Conservation (phyloP, 2,113 vertebrate genomes). For the Apodemus sylvaticus region DNA sequence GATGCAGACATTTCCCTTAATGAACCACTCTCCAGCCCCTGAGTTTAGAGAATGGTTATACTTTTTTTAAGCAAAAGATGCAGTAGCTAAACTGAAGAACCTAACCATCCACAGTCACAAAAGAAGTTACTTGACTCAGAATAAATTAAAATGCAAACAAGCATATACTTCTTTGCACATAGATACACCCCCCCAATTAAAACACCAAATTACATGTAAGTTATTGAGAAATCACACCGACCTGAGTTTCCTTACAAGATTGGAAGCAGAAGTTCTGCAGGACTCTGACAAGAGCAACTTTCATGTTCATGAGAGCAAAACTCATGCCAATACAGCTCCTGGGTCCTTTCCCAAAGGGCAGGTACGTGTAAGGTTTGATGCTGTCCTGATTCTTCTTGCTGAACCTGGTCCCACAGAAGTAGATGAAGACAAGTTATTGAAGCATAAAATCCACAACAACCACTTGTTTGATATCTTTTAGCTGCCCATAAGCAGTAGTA, state of each 20-base stretch:
- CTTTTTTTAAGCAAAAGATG: neutral
- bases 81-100: neutral
- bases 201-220: neutral
- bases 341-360: conserved; percentile 89
- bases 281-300: conserved; percentile 84
- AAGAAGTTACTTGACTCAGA: neutral
- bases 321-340: conserved; percentile 91
- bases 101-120: neutral
- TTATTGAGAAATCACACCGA: conserved; percentile 66
- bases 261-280: conserved; percentile 86
- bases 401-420: conserved; percentile 81
- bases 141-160: neutral
- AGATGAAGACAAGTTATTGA: conserved; percentile 1
- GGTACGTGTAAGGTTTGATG: conserved; percentile 79
- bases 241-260: conserved; percentile 87
- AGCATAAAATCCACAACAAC: neutral
- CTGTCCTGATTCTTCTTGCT: conserved; percentile 85
- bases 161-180: neutral
- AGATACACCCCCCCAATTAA: too few species aligned
- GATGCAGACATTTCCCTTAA: neutral
- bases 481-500: neutral
- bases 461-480: neutral
- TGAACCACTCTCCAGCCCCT: neutral
- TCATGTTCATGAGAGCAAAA: conserved; percentile 87
- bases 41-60: neutral